Evolutionary conservation across 2,888 invertebrate genomes (phyloP).

Genomic region (Tetranychus piercei): DNA sequence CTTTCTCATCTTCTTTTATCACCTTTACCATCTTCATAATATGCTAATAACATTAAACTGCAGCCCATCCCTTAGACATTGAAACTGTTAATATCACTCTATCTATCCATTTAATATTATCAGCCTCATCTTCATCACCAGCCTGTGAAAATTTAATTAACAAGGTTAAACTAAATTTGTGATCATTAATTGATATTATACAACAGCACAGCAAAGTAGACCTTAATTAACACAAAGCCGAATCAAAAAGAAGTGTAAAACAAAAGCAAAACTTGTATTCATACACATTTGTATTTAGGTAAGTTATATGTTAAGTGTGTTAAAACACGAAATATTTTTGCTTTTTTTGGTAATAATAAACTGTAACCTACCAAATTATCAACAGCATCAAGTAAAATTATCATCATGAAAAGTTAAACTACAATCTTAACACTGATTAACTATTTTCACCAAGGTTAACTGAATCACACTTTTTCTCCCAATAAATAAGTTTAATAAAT

Average conservation of each 20-base stretch:
- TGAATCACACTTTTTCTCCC: background rate
- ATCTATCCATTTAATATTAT: background rate
- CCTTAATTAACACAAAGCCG: background rate
- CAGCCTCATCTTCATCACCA: constrained; percentile 4
- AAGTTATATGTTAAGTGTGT: too few relatives aligned
- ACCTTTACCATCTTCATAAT: background rate
- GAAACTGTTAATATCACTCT: background rate
- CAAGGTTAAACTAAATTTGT: background rate
- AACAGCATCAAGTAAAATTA: too few relatives aligned
- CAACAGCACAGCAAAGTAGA: background rate
- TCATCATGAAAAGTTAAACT: too few relatives aligned
- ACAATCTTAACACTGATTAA: background rate
- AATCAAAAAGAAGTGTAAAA: background rate
- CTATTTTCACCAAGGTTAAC: background rate
- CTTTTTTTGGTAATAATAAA: too few relatives aligned
- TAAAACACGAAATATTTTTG: too few relatives aligned
- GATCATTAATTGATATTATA: background rate
- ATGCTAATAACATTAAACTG: background rate
- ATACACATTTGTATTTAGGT: too few relatives aligned
- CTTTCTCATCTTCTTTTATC: constrained; percentile 2
- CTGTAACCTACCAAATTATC: too few relatives aligned
- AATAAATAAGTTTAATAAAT: too few relatives aligned
- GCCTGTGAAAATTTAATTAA: background rate
- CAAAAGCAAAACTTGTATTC: background rate
- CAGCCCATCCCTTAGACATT: constrained; percentile 2